A percentile compares a stretch with the other conserved stretches of the same genome.
These are phyloP conservation scores for Cyclura pinguis DNA, from an alignment of 2,797 vertebrate species.

Conservation along the genomic window DNA sequence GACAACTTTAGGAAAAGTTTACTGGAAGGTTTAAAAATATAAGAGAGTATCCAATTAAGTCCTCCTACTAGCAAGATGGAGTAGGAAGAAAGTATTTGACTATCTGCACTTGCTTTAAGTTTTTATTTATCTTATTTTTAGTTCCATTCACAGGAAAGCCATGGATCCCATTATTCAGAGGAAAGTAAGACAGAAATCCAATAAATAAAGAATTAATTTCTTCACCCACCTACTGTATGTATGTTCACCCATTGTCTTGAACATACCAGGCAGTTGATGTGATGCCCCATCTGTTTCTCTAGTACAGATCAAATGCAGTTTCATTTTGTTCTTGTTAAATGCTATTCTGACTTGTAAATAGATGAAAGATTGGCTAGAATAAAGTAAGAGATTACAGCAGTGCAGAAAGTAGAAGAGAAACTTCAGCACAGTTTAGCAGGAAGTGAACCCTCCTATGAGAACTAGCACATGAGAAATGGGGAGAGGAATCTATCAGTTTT, in stretches of 20 bases:
- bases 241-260: not conserved
- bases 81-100: not conserved
- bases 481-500: too few species aligned
- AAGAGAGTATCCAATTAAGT: not conserved
- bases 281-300: not conserved
- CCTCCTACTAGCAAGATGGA: not conserved
- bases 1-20: not conserved
- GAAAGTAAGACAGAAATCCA: too few species aligned
- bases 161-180: too few species aligned
- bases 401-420: too few species aligned
- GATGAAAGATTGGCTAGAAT: not conserved
- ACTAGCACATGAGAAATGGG: too few species aligned
- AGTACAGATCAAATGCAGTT: too few species aligned
- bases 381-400: not conserved
- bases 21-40: too few species aligned
- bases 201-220: too few species aligned
- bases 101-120: not conserved
- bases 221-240: too few species aligned
- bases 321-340: not conserved
- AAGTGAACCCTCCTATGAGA: too few species aligned
- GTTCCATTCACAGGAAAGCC: not conserved
- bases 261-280: not conserved
- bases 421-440: too few species aligned
- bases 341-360: not conserved
- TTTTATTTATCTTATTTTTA: not conserved